Conservation (phyloP, 2,113 vertebrate genomes). For the Petrocephalus microphthalmus region DNA sequence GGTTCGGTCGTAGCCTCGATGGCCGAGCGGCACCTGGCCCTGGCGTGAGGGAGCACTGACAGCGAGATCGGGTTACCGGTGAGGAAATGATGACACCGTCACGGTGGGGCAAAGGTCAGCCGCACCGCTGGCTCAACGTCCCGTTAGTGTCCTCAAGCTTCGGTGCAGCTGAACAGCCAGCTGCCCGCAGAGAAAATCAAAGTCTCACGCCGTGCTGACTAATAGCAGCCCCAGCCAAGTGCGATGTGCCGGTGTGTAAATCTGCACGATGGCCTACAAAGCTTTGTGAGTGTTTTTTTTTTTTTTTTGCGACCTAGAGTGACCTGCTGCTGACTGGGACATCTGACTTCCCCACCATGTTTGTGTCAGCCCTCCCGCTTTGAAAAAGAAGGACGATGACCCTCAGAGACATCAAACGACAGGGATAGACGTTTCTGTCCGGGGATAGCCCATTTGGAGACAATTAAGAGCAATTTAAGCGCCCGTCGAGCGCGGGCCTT, state of each 20-base stretch:
- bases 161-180: constrained; percentile 36
- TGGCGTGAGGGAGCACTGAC: constrained; percentile 51
- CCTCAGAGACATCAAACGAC: neutral
- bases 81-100: constrained; percentile 53
- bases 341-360: neutral
- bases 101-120: constrained; percentile 47
- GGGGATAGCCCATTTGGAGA: neutral
- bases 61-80: constrained; percentile 65
- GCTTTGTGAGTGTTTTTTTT: constrained; percentile 6
- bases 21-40: no score
- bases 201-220: constrained; percentile 58
- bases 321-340: constrained; percentile 12
- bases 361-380: neutral
- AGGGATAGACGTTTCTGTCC: neutral
- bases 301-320: constrained; percentile 16
- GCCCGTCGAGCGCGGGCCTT: neutral
- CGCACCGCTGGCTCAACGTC: constrained; percentile 46
- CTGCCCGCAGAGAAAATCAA: constrained; percentile 48
- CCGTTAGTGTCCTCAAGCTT: constrained; percentile 55
- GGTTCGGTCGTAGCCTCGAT: neutral
- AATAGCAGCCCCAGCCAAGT: constrained; percentile 43
- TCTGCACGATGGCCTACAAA: constrained; percentile 29
- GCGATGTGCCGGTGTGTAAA: constrained; percentile 20
- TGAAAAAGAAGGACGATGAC: neutral
- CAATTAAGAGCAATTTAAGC: neutral